Evolutionary conservation across 92 coral and sea anemone species (phyloP), one percentile per base, ranked within the genome.

Genomic region (Epizoanthus illoricatus): DNA sequence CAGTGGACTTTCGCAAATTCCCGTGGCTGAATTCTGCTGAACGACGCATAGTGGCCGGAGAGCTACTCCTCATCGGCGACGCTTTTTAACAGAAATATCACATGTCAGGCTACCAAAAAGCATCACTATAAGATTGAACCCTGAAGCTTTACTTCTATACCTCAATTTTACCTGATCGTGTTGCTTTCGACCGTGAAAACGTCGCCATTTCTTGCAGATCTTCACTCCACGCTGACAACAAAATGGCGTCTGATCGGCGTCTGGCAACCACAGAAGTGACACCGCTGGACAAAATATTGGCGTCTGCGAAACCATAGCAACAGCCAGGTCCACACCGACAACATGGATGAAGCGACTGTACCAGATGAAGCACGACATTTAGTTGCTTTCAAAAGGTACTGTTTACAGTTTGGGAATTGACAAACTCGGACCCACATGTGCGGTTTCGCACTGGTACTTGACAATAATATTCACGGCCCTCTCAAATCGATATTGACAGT

Each of bases 1-100:
- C 88, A 0, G 83, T 28, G 16, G 93, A 93, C 67, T 90, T 89
- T 39, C 97, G 97, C 70, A 89, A 90, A 67, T 94, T 90, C 40
- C 98, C 95, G 16, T 64, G 72, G 52, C 58, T 78, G 71, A 78
- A 78, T 78, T 78, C 82, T 78, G 72, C 82, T 41, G 94, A 89
- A 39, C 92, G 92, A 39, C 97, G 90, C 72, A 90, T 65, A 70
- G 86, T 87, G 12, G 92, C 95, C 2, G 94, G 90, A 11, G 93
- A 88, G 18, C 83, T 86, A 83, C 88, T 97, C 60, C 99, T 91
- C 75, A 97, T 81, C 7, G 99, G 99, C 20, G 98, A 93, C 64
- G 97, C 99, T 97, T 52, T 16, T 24, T 20, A 21, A 24, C 28
- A 84, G 60, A 68, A 81, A 79, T 28, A 52, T 10, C 15, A 2